phyloP scores from a whole-genome alignment of 2,888 invertebrate genomes.

The Volucella bombylans region DNA sequence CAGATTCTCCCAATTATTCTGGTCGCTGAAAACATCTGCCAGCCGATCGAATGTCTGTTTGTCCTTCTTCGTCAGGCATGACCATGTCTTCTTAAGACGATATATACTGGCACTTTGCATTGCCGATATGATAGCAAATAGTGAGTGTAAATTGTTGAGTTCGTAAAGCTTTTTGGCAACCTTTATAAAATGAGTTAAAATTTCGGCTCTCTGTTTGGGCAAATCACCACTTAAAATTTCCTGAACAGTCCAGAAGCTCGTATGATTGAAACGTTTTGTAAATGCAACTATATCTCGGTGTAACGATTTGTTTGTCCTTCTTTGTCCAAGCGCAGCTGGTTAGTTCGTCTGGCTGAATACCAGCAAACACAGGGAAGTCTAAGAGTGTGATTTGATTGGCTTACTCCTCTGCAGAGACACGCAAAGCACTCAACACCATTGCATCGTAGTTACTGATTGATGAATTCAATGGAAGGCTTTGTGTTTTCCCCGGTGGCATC shows the following conservation, averaged over 20 bases:
- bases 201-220: constrained; percentile 92
- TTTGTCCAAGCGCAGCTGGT: constrained; percentile 97
- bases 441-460: too few relatives aligned
- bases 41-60: too few relatives aligned
- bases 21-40: too few relatives aligned
- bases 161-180: constrained; percentile 95
- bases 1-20: constrained; percentile 93
- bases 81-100: constrained; percentile 90
- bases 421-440: too few relatives aligned
- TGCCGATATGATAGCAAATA: constrained; percentile 96
- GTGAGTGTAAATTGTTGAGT: constrained; percentile 95
- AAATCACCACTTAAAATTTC: constrained; percentile 93
- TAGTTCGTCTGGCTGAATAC: constrained; percentile 93
- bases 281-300: constrained; percentile 96
- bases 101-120: constrained; percentile 96
- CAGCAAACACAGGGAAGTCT: constrained; percentile 92
- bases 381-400: too few relatives aligned
- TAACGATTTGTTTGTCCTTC: constrained; percentile 92
- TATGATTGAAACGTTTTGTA: constrained; percentile 96
- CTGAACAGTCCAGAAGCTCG: constrained; percentile 96
- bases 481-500: too few relatives aligned
- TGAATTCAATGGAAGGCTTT: too few relatives aligned
- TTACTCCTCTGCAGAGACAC: too few relatives aligned
- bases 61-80: too few relatives aligned
- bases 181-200: constrained; percentile 94